These are phyloP conservation scores for Heliangelus exortis DNA, from an alignment of 2,797 vertebrate species.

Conservation along the genomic window DNA sequence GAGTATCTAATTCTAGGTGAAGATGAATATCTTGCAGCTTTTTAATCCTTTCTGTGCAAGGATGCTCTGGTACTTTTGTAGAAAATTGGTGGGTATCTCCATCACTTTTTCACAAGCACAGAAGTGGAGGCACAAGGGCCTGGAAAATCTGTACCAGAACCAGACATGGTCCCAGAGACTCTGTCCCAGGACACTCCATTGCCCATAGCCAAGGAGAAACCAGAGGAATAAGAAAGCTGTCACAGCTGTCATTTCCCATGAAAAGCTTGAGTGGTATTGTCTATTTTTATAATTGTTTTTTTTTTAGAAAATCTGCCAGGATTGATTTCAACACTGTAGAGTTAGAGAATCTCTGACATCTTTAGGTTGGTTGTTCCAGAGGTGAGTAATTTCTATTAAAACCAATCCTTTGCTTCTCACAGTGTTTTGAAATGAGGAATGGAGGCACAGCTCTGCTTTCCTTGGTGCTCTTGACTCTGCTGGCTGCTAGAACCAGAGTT, in stretches of 20 bases:
- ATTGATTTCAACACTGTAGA: not conserved
- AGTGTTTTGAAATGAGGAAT: not conserved
- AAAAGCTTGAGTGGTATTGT: not conserved
- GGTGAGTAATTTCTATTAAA: conserved; percentile 13
- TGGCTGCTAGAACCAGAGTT: not conserved
- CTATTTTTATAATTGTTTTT: not conserved
- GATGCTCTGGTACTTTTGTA: not conserved
- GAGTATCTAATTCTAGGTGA: not conserved
- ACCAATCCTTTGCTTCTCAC: not conserved
- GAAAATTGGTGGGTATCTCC: not conserved
- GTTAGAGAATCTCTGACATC: not conserved
- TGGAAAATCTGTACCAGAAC: not conserved
- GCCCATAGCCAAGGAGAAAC: not conserved
- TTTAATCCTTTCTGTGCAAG: not conserved
- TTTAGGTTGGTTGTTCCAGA: not conserved
- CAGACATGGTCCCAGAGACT: not conserved
- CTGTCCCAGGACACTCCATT: not conserved
- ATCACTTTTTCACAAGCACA: not conserved
- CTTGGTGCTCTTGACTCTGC: not conserved
- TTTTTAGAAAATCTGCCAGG: not conserved
- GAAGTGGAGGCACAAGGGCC: not conserved
- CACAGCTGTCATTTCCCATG: not conserved
- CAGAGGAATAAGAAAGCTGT: not conserved
- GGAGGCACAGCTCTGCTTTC: not conserved
- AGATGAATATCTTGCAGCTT: not conserved